Evolutionary conservation across 2,113 vertebrate genomes (phyloP).

Genomic region (Ovibos moschatus): DNA sequence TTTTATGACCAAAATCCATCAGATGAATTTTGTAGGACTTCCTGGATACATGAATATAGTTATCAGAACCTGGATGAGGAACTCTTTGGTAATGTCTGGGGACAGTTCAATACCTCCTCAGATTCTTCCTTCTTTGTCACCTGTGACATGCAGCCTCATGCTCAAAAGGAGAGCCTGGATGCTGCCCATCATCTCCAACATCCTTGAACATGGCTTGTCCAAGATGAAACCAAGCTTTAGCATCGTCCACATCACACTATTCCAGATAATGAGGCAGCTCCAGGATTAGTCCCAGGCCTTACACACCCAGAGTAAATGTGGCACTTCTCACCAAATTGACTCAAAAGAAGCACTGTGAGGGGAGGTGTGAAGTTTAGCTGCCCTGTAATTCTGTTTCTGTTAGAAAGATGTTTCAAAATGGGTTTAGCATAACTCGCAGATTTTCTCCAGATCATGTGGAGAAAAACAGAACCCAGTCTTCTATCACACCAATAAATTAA

Average conservation of each 20-base stretch:
- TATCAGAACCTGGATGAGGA: not conserved
- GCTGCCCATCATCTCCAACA: not conserved
- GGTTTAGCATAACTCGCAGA: not conserved
- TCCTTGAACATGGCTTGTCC: not conserved
- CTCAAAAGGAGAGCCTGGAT: not conserved
- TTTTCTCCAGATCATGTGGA: not conserved
- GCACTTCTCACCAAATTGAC: not conserved
- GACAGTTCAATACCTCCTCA: not conserved
- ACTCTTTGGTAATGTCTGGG: not conserved
- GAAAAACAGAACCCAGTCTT: not conserved
- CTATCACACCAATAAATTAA: not conserved
- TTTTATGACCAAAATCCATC: not conserved
- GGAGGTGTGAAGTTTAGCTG: not conserved
- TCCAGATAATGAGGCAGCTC: not conserved
- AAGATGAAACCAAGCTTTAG: not conserved
- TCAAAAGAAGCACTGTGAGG: not conserved
- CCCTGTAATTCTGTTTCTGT: not conserved
- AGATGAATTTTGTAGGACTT: not conserved
- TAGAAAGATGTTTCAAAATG: not conserved
- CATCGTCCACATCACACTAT: not conserved
- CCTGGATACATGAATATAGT: not conserved
- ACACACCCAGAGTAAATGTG: not conserved
- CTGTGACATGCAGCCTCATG: not conserved
- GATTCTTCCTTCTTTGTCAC: not conserved
- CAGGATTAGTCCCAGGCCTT: not conserved